Percentiles rank a stretch among this genome's conserved stretches.
phyloP scores from a whole-genome alignment of 2,113 vertebrate genomes.

The Aegithalos caudatus region DNA sequence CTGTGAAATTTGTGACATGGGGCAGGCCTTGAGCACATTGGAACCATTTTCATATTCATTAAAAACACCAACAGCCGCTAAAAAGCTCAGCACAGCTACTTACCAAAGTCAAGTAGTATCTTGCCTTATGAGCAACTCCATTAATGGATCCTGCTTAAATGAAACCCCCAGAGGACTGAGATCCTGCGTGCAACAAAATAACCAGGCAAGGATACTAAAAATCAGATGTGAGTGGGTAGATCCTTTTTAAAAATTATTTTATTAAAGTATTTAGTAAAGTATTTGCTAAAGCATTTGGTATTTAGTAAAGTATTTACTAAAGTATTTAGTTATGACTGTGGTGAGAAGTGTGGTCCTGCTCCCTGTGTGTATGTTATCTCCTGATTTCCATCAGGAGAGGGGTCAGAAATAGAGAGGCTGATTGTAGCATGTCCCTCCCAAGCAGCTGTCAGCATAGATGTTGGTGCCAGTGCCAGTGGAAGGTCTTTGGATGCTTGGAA shows the following conservation, averaged over 20 bases:
- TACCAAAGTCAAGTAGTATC: constrained; percentile 48
- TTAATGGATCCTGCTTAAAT: constrained; percentile 5
- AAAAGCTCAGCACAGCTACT: constrained; percentile 23
- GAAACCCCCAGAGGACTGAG: constrained; percentile 28
- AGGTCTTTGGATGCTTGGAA: background rate
- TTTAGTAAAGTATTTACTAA: background rate
- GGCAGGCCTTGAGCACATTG: constrained; percentile 44
- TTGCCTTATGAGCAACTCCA: constrained; percentile 23
- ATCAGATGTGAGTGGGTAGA: background rate
- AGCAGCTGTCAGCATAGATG: background rate
- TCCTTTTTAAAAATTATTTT: background rate
- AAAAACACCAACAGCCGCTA: constrained; percentile 13
- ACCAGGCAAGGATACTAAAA: background rate
- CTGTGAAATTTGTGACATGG: constrained; percentile 29
- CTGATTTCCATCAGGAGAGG: background rate
- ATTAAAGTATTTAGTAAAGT: background rate
- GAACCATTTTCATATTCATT: constrained; percentile 33
- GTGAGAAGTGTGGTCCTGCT: background rate
- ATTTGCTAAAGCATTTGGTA: no score
- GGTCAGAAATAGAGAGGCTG: background rate
- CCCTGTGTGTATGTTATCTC: background rate
- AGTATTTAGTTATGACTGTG: background rate
- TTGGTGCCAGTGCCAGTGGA: background rate
- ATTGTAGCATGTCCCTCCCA: background rate
- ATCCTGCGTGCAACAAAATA: background rate